Base-by-base conservation (phyloP, 2,113 vertebrate genomes). In the Caranx ignobilis region DNA sequence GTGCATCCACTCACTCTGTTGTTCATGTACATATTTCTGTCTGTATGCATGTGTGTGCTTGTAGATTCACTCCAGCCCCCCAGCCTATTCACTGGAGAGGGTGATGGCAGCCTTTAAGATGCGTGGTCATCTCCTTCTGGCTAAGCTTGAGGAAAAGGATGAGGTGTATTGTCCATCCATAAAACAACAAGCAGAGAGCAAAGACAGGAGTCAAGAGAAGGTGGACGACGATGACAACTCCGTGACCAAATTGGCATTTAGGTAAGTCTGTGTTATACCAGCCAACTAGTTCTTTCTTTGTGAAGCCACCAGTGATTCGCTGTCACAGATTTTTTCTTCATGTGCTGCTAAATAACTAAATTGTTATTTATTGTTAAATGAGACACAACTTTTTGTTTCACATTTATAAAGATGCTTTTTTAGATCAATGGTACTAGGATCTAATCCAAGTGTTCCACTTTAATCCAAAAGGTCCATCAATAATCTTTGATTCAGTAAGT, bases 81-180 rank as follows among this genome's bases (percentile, higher is more conserved):
- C 95, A 19, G 59, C 92, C 1, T 95, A 91, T 70, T 96, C 95
- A 16, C 76, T 97, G 84, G 95, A 95, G 52, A 92, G 91, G 79
- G 87, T 97, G 87, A 95, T 97, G 88, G 96, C 95, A 35, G 92
- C 95, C 82, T 97, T 98, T 88, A 95, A 84, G 87, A 94, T 94
- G 73, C 95, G 94, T 55, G 95, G 94, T 71, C 95, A 96, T 34
- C 94, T 97, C 89, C 91, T 95, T 69, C 78, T 97, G 87, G 94
- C 94, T 60, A 93, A 95, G 77, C 89, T 96, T 74, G 96, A 99
- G 87, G 96, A 96, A 79, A 95, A 96, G 72, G 96, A 98, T 71
- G 91, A 96, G 82, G 96, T 97, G 54, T 94, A 95, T 82, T 94
- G 93, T 78, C 93, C 89, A 47, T 90, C 92, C 8, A 87, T 95